Base-by-base conservation (phyloP, 2,113 vertebrate genomes). In the Orientallactaga bullata region DNA sequence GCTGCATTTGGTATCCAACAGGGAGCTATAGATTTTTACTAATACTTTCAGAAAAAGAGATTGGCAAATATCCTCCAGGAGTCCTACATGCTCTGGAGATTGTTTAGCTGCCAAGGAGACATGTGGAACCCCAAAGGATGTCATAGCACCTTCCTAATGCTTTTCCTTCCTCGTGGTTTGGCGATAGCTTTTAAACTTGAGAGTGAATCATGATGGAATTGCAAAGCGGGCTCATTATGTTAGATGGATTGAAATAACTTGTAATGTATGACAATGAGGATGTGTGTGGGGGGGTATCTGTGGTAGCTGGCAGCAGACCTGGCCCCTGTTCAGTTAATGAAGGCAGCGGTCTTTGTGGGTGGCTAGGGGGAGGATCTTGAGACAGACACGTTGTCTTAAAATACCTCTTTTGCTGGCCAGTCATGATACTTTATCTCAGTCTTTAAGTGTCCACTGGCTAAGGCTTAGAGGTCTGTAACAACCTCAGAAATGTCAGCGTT, bases 11-110 rank as follows among this genome's bases (percentile, higher is more conserved):
- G 85, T 95, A 84, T 93, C 92, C 95, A 71, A 92, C 88, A 1
- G 76, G 93, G 96, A 96, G 77, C 92, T 96, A 90, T 94, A 95
- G 93, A 94, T 94, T 94, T 96, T 94, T 93, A 83, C 93, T 96
- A 95, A 96, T 94, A 90, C 93, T 95, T 85, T 90, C 79, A 37
- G 90, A 95, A 90, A 85, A 88, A 90, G 93, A 93, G 71, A 77
- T 93, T 77, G 79, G 94, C 90, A 94, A 95, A 89, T 94, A 28
- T 58, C 63, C 80, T 89, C 3, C 66, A 68, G 79, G 88, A 89
- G 68, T 58, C 32, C 88, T 91, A 42, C 66, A 65, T 28, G 11
- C 71, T 95, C 85, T 60, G 91, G 90, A 95, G 77, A 47, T 90
- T 88, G 72, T 47, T 63, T 42, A 79, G 76, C 91, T 85, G 66